phyloP scores from a whole-genome alignment of 2,797 vertebrate genomes.

The Rhabdomys pumilio region DNA sequence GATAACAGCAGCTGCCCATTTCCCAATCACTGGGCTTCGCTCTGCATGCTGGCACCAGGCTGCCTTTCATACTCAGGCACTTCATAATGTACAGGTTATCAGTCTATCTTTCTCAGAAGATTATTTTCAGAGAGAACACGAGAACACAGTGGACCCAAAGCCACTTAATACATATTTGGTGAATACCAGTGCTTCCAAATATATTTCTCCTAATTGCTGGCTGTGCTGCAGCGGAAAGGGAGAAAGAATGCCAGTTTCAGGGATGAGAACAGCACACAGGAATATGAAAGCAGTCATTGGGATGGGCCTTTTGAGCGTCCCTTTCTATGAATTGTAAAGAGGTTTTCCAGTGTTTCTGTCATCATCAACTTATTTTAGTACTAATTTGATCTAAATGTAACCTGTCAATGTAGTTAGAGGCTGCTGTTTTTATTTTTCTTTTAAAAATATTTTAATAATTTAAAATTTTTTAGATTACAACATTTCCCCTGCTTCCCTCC shows the following conservation, averaged over 20 bases:
- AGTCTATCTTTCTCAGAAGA: conserved; percentile 26
- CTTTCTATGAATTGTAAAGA: background rate
- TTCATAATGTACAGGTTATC: conserved; percentile 22
- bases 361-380: background rate
- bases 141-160: conserved; percentile 37
- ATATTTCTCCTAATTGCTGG: conserved; percentile 73
- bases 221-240: background rate
- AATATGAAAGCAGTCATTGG: background rate
- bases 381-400: conserved; percentile 2
- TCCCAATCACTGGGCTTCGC: background rate
- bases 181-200: conserved; percentile 68
- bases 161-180: conserved; percentile 42
- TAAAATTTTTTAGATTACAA: background rate
- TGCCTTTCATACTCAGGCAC: background rate
- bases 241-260: background rate
- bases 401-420: background rate
- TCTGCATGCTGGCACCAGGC: background rate
- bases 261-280: conserved; percentile 3
- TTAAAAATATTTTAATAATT: background rate
- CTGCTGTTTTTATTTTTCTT: background rate
- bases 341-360: background rate
- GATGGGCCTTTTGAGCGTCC: background rate
- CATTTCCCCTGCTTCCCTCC: background rate
- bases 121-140: conserved; percentile 48
- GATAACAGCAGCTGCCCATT: background rate